These are phyloP conservation scores for Scaptomyza caliginosa DNA, from an alignment of 2,888 invertebrate species.

Conservation along the genomic window DNA sequence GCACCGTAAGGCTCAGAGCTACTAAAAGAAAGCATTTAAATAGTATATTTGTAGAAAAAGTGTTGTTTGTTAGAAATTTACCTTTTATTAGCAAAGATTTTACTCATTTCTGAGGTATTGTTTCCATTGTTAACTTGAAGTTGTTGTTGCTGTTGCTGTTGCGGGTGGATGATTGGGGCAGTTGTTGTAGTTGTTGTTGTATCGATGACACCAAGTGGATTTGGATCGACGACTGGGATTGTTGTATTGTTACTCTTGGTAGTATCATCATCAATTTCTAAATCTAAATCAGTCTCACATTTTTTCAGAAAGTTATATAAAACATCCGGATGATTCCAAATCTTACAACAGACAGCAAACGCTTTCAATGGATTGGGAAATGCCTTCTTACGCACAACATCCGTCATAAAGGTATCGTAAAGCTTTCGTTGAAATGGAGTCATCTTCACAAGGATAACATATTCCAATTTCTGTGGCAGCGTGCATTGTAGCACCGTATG, in stretches of 20 bases:
- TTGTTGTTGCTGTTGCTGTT: constrained; percentile 17
- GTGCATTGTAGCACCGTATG: constrained; percentile 96
- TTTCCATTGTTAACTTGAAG: constrained; percentile 19
- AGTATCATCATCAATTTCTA: constrained; percentile 90
- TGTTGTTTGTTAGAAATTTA: constrained; percentile 6
- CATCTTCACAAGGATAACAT: constrained; percentile 95
- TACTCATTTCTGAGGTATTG: constrained; percentile 49
- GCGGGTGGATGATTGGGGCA: constrained; percentile 7
- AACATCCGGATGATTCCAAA: constrained; percentile 98
- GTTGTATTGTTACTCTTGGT: constrained; percentile 45
- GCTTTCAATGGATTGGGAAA: constrained; percentile 98
- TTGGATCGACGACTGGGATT: constrained; percentile 55
- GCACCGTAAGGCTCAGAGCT: constrained; percentile 39
- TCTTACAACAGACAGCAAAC: constrained; percentile 99
- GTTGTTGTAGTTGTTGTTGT: constrained; percentile 3
- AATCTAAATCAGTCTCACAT: constrained; percentile 90
- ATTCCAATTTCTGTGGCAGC: constrained; percentile 97
- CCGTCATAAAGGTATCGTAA: constrained; percentile 97
- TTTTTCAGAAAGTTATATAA: constrained; percentile 94
- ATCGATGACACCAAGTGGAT: constrained; percentile 7
- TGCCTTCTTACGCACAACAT: constrained; percentile 92
- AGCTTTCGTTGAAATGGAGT: constrained; percentile 94
- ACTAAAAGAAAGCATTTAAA: neutral
- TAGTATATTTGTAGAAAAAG: neutral
- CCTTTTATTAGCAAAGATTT: constrained; percentile 56